Percentiles rank a stretch among this genome's conserved stretches.
Conservation (phyloP, 2,888 invertebrate genomes). For the Aphidoletes aphidimyza region DNA sequence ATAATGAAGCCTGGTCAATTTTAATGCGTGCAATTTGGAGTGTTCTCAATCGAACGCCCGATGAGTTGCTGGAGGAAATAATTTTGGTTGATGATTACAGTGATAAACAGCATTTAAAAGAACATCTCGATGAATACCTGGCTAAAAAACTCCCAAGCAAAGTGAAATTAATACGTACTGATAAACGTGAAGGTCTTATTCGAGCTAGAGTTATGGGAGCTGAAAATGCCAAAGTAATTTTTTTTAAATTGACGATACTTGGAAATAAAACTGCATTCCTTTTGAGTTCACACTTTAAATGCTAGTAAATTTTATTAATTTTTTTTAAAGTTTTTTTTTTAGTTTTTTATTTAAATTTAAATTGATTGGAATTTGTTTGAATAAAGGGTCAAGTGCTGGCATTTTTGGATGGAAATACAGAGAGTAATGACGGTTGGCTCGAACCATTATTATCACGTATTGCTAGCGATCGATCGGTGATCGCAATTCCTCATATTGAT, state of each 20-base stretch:
- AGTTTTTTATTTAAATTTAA: too few species aligned
- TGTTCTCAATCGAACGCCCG: not conserved
- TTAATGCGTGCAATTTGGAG: not conserved
- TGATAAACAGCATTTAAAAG: not conserved
- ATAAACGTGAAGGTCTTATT: constrained; percentile 21
- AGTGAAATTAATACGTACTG: not conserved
- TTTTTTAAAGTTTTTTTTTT: too few species aligned
- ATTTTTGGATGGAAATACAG: constrained; percentile 25
- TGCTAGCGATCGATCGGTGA: constrained; percentile 39
- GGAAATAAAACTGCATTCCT: too few species aligned
- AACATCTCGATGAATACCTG: not conserved
- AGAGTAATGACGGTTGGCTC: constrained; percentile 36
- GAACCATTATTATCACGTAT: constrained; percentile 37
- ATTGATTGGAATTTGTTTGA: too few species aligned
- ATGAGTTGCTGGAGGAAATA: not conserved
- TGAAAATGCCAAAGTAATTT: not conserved
- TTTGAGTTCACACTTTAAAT: too few species aligned
- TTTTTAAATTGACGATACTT: not conserved
- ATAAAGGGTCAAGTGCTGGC: constrained; percentile 4
- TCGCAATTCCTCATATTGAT: constrained; percentile 28
- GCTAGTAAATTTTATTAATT: too few species aligned
- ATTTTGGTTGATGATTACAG: not conserved
- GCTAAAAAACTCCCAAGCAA: not conserved
- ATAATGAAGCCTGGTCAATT: constrained; percentile 15
- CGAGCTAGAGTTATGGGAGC: constrained; percentile 5